Conservation (phyloP, 2,888 invertebrate species). For the Molorchus minor region DNA sequence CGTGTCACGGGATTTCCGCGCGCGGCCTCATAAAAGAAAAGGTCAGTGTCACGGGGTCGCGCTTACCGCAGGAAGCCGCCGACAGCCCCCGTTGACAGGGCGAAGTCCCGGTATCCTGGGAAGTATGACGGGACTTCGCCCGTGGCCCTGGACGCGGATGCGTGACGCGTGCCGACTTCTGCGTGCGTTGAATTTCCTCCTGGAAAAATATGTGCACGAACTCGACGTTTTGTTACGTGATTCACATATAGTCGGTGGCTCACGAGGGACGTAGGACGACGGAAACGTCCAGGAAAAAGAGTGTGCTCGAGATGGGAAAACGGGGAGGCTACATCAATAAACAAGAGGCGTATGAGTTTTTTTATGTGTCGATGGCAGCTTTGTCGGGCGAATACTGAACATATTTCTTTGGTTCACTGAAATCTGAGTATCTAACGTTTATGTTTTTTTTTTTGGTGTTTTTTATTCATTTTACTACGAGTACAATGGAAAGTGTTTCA, state of each 20-base stretch:
- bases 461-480: no score
- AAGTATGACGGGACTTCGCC: constrained; percentile 43
- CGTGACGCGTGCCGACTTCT: constrained; percentile 45
- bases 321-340: neutral
- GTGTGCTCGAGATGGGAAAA: neutral
- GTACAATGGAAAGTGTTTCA: no score
- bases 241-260: constrained; percentile 33
- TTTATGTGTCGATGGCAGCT: constrained; percentile 5
- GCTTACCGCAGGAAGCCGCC: neutral
- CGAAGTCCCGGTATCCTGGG: constrained; percentile 10
- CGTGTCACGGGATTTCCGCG: neutral
- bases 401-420: no score
- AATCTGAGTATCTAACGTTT: no score
- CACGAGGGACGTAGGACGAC: constrained; percentile 1
- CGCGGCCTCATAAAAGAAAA: constrained; percentile 11
- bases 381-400: constrained; percentile 1
- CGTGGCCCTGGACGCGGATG: constrained; percentile 43
- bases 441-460: no score
- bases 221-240: constrained; percentile 43
- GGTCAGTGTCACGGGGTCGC: constrained; percentile 12
- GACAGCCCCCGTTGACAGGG: constrained; percentile 9
- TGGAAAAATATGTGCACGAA: constrained; percentile 46
- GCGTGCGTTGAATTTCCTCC: constrained; percentile 47
- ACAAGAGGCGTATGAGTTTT: constrained; percentile 8
- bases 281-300: neutral